A percentile compares a stretch with the other conserved stretches of the same genome.
Conservation (phyloP, 2,113 vertebrate genomes). For the Dromas ardeola region DNA sequence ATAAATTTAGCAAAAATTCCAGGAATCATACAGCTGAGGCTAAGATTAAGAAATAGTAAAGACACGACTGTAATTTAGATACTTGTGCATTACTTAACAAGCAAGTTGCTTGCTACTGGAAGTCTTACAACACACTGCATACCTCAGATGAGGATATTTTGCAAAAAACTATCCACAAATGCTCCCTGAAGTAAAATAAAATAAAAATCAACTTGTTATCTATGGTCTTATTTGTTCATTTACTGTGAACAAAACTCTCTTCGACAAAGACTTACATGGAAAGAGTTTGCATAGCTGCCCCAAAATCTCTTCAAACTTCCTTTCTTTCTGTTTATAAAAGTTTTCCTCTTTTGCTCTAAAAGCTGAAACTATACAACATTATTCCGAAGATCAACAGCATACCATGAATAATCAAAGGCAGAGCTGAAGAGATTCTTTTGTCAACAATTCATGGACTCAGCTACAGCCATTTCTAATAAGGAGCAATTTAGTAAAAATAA, state of each 20-base stretch:
- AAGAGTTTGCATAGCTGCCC: background rate
- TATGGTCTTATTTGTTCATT: background rate
- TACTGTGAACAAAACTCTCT: background rate
- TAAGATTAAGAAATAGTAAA: slow-evolving; percentile 5
- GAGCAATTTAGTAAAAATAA: slow-evolving; percentile 41
- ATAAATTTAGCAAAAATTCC: slow-evolving; percentile 9
- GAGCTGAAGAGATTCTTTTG: slow-evolving; percentile 9
- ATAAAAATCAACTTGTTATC: background rate
- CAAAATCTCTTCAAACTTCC: background rate
- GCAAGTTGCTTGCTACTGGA: background rate
- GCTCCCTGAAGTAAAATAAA: background rate
- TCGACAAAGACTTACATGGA: background rate
- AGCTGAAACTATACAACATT: background rate
- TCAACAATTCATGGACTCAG: background rate
- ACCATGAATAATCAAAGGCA: background rate
- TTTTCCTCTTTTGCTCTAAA: background rate
- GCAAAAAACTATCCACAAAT: background rate
- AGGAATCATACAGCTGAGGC: background rate
- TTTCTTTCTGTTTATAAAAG: background rate
- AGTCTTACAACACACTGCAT: background rate
- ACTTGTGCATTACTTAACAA: background rate
- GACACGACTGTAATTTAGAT: background rate
- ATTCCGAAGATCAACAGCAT: slow-evolving; percentile 6
- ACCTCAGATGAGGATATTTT: background rate
- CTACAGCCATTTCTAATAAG: slow-evolving; percentile 22